Evolutionary conservation across 2,113 vertebrate species (phyloP).

Genomic region (Rana temporaria): DNA sequence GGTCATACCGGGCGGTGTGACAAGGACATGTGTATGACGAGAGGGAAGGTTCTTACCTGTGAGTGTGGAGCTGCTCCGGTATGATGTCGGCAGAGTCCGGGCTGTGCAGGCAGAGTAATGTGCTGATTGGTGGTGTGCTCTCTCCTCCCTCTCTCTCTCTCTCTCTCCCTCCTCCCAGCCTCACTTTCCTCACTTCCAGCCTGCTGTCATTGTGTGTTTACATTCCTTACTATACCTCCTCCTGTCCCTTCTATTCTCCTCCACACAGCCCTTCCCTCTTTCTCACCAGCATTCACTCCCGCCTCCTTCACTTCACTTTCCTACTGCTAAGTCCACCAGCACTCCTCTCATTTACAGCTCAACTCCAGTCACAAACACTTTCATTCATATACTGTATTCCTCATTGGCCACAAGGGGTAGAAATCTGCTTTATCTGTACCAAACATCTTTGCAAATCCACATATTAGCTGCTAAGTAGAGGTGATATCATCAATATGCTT

Average conservation of each 20-base stretch:
- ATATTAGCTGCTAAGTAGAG: no score
- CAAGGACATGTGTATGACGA: not conserved
- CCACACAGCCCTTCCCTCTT: no score
- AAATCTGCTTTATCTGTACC: no score
- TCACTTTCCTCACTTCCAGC: not conserved
- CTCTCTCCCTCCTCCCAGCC: not conserved
- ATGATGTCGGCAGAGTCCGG: not conserved
- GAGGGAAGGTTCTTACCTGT: constrained; percentile 5
- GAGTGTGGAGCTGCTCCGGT: not conserved
- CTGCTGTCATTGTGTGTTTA: not conserved
- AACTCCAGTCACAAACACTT: no score
- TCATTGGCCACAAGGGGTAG: no score
- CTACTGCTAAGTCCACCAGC: not conserved
- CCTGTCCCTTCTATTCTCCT: no score
- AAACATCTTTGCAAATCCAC: no score
- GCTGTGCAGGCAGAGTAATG: constrained; percentile 1
- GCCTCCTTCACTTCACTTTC: not conserved
- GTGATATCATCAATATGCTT: no score
- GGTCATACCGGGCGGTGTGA: not conserved
- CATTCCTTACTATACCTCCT: no score
- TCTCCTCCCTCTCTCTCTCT: not conserved
- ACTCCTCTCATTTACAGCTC: no score
- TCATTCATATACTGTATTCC: no score
- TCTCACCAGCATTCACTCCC: no score
- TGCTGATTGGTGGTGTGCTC: not conserved